Evolutionary conservation across 2,888 invertebrate species (phyloP), one percentile per base, ranked within the genome.

Genomic region (Monoplex corrugatus): DNA sequence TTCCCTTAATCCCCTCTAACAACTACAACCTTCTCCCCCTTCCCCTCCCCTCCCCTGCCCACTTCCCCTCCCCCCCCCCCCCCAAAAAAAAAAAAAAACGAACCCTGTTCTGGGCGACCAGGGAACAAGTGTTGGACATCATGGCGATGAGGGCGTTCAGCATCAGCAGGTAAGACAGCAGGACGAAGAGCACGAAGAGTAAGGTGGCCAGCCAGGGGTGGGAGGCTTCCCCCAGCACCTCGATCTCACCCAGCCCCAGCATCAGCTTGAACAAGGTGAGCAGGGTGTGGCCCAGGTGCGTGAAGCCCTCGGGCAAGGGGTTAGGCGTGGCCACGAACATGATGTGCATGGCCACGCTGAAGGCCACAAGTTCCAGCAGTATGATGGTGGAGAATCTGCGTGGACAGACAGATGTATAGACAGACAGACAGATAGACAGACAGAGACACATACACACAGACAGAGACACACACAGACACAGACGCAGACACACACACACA

Each of bases 91-190:
- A 50, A 50, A 6, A 78, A 5, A 78, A 8, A 78, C 91, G 23
- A 50, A 91, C 91, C 45, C 93, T 91, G 90, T 94, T 93, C 50
- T 92, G 91, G 2, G 92, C 91, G 2, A 94, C 93, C 16, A 93
- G 88, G 0, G 92, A 91, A 86, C 93, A 94, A 28, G 94, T 94
- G 89, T 93, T 93, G 85, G 94, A 93, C 93, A 94, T 93, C 93
- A 94, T 93, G 13, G 94, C 94, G 40, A 94, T 94, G 44, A 94
- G 92, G 0, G 93, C 92, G 90, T 94, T 94, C 23, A 94, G 88
- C 92, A 94, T 91, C 0, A 94, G 90, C 0, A 94, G 90, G 88
- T 94, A 94, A 16, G 93, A 93, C 2, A 94, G 89, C 10, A 94
- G 86, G 0, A 92, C 92, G 87, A 93, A 94, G 23, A 92, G 84